Evolutionary conservation across 2,888 invertebrate genomes (phyloP).

Genomic region (Ichneumoninae sp.): DNA sequence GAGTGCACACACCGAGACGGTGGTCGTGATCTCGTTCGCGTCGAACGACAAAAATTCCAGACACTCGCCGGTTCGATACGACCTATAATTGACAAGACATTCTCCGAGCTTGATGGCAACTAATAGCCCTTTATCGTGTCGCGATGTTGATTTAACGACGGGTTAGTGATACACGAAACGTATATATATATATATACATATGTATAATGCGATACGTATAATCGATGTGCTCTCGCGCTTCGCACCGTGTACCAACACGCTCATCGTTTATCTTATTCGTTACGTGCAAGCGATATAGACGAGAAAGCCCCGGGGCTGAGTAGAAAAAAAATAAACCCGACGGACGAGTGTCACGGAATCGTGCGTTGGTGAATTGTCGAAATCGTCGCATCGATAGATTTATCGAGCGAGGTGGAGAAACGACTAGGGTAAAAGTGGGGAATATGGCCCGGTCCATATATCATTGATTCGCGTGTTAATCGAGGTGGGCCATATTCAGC

Average conservation of each 20-base stretch:
- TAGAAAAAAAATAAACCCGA: slow-evolving; percentile 8
- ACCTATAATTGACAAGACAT: slow-evolving; percentile 67
- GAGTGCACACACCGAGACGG: not conserved
- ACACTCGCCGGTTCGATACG: slow-evolving; percentile 60
- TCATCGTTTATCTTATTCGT: slow-evolving; percentile 41
- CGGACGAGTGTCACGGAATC: not conserved
- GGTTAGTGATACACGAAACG: slow-evolving; percentile 41
- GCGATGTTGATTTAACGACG: slow-evolving; percentile 65
- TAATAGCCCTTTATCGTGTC: slow-evolving; percentile 67
- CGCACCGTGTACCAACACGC: slow-evolving; percentile 19
- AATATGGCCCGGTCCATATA: too few species aligned
- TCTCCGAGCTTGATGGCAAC: slow-evolving; percentile 63
- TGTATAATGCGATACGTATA: slow-evolving; percentile 18
- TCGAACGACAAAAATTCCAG: slow-evolving; percentile 64
- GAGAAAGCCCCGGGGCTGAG: slow-evolving; percentile 38
- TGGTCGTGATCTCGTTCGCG: slow-evolving; percentile 36
- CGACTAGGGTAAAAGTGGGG: not conserved
- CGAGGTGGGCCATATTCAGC: too few species aligned
- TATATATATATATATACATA: not conserved
- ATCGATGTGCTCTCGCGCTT: slow-evolving; percentile 13
- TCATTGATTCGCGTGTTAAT: too few species aligned
- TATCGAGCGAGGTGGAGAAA: not conserved
- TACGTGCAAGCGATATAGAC: slow-evolving; percentile 16
- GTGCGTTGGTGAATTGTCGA: slow-evolving; percentile 40
- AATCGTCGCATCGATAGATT: slow-evolving; percentile 26